phyloP scores from a whole-genome alignment of 2,888 invertebrate species.

The Leucania comma region DNA sequence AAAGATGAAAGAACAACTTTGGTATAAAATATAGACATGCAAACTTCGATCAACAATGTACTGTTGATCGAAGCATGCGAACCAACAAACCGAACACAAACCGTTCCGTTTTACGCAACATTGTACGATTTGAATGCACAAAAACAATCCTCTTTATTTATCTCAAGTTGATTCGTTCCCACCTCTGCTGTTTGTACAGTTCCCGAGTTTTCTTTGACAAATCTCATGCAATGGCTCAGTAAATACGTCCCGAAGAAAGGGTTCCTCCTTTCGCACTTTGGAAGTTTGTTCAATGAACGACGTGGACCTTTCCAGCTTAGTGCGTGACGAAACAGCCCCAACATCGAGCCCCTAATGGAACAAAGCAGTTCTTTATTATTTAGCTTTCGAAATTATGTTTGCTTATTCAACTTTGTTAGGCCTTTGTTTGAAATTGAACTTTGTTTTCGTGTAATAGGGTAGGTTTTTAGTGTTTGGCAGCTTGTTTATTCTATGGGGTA shows the following conservation, averaged over 20 bases:
- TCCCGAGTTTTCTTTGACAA: conserved; percentile 80
- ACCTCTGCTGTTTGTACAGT: conserved; percentile 71
- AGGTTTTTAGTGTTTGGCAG: conserved; percentile 16
- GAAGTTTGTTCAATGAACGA: conserved; percentile 72
- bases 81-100: conserved; percentile 42
- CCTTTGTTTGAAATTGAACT: conserved; percentile 31
- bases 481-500: conserved; percentile 47
- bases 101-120: conserved; percentile 45
- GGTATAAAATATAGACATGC: conserved; percentile 18
- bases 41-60: too few species aligned
- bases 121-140: conserved; percentile 56
- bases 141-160: conserved; percentile 68
- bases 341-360: conserved; percentile 63
- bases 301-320: conserved; percentile 65
- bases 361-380: conserved; percentile 65
- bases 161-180: conserved; percentile 67
- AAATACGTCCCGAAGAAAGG: conserved; percentile 75
- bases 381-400: conserved; percentile 63
- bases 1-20: conserved; percentile 17
- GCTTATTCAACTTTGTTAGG: conserved; percentile 49
- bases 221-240: conserved; percentile 76
- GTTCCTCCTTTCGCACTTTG: conserved; percentile 64
- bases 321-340: conserved; percentile 55
- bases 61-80: conserved; percentile 1
- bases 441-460: conserved; percentile 13